Conservation (phyloP, 2,888 invertebrate genomes). For the Aspidapion aeneum region DNA sequence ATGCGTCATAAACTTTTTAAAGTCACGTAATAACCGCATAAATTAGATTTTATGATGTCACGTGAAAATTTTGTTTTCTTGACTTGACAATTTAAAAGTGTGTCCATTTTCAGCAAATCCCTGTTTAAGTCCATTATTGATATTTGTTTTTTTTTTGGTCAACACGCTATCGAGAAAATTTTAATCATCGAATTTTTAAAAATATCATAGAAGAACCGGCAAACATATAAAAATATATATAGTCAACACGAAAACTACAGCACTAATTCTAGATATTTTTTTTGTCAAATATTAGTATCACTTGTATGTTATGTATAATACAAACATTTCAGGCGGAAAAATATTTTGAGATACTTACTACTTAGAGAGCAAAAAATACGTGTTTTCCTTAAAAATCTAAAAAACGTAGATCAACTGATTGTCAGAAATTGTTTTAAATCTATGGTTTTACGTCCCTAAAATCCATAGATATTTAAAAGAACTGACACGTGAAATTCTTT, state of each 20-base stretch:
- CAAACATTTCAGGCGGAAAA: not conserved
- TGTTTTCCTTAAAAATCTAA: not conserved
- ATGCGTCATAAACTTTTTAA: no score
- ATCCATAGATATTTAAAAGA: not conserved
- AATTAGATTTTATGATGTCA: no score
- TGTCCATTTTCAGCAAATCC: not conserved
- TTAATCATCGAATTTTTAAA: not conserved
- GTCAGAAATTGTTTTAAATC: not conserved
- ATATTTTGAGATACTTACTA: not conserved
- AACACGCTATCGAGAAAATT: not conserved
- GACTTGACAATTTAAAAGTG: no score
- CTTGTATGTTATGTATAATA: not conserved
- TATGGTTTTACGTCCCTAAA: not conserved
- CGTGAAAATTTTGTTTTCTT: no score
- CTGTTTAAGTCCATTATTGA: not conserved
- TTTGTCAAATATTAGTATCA: not conserved
- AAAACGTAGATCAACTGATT: not conserved
- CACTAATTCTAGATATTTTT: not conserved
- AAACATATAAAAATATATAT: not conserved
- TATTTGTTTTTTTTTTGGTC: not conserved
- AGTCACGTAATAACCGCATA: no score
- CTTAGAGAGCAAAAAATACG: not conserved
- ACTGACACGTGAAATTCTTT: not conserved
- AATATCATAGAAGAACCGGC: not conserved
- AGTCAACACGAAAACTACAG: not conserved